Percentiles rank a stretch among this genome's conserved stretches.
phyloP scores from a whole-genome alignment of 2,113 vertebrate genomes.

The Oxyruncus cristatus region DNA sequence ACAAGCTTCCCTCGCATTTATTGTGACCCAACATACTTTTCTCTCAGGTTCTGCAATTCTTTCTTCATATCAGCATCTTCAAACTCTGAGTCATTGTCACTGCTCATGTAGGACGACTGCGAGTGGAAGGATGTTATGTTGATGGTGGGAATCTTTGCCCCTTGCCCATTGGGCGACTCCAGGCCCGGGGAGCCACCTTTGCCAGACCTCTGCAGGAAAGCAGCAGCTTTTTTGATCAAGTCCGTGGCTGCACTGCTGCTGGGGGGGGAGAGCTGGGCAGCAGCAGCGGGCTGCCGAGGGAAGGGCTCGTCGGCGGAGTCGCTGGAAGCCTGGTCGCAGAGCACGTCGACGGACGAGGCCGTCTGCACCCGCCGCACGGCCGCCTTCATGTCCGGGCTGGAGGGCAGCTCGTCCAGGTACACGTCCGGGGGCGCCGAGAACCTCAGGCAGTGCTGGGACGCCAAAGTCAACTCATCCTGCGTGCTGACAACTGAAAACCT shows the following conservation, averaged over 20 bases:
- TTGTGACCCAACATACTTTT: conserved; percentile 81
- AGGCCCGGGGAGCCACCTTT: conserved; percentile 81
- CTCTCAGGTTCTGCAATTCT: conserved; percentile 89
- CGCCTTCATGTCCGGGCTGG: conserved; percentile 74
- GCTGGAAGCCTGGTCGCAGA: conserved; percentile 81
- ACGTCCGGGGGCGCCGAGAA: conserved; percentile 94
- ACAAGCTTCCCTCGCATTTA: background rate
- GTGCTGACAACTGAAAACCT: conserved; percentile 92
- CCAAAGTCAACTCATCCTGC: conserved; percentile 85
- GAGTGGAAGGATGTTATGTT: conserved; percentile 82
- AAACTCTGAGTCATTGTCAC: conserved; percentile 96
- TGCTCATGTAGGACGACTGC: conserved; percentile 91
- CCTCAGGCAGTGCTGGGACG: conserved; percentile 78
- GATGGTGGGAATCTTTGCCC: conserved; percentile 80
- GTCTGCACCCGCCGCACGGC: conserved; percentile 80
- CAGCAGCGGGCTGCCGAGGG: conserved; percentile 61
- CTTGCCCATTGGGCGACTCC: conserved; percentile 79
- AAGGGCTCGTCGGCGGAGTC: conserved; percentile 90
- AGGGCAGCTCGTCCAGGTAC: conserved; percentile 86
- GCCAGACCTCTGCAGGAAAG: conserved; percentile 87
- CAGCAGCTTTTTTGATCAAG: conserved; percentile 88
- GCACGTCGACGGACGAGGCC: conserved; percentile 76
- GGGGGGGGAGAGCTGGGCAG: conserved; percentile 69
- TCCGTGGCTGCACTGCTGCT: conserved; percentile 80
- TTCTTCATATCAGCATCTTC: conserved; percentile 93